Base-by-base conservation (phyloP, 2,113 vertebrate species). In the Balaenoptera acutorostrata region DNA sequence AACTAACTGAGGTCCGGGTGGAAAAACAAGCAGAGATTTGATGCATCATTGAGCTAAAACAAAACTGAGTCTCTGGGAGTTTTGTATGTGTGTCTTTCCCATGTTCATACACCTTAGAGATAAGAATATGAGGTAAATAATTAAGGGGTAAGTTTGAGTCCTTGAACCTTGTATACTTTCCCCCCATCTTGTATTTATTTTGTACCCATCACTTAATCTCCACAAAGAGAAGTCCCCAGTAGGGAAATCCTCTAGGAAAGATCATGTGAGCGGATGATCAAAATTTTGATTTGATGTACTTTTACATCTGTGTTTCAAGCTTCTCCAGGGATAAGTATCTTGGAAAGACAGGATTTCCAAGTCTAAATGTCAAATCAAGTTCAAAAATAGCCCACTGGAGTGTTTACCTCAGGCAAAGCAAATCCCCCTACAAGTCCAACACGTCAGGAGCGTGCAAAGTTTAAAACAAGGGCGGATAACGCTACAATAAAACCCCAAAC, bases 361-460 rank as follows among this genome's bases (percentile, higher is more conserved):
- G 69, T 89, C 41, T 91, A 97, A 98, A 97, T 27, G 3, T 83
- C 89, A 96, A 77, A 7, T 86, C n/a, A 55, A 71, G 49, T 94
- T 94, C 61, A 55, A 93, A 97, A 96, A 84, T 96, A 96, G 49
- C 85, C 44, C 39, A 74, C 31, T 88, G 90, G 75, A 89, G 93
- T 95, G 78, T 93, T 98, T 96, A 81, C 96, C 94, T 92, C 14
- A 93, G 95, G 94, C 81, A 97, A 96, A 95, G 86, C 90, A 98
- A 96, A 97, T 96, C 64, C 66, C 57, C 41, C 88, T 97, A 92
- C 88, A 97, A 94, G 59, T 61, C 74, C 81, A 92, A 97, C 59
- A 92, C 41, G 31, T 80, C 83, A 74, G 66, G 71, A 80, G 44
- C 80, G 18, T 92, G 59, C 29, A 64, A 88, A 82, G 29, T 93